phyloP scores from a whole-genome alignment of 2,113 vertebrate species.

The Oryzias woworae region DNA sequence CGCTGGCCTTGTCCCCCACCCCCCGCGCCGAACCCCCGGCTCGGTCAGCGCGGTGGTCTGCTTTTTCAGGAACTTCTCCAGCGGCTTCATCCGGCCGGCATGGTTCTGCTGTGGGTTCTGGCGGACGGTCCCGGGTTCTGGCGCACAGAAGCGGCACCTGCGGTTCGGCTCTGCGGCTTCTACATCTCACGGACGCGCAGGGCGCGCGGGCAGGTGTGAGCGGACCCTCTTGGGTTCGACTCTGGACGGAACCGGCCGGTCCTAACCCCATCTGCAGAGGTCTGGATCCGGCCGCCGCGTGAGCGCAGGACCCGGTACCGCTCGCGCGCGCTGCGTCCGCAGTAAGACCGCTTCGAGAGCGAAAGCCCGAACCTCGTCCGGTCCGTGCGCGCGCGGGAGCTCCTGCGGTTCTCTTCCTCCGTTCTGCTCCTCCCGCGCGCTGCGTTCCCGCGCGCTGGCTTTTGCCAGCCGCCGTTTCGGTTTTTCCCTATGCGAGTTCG shows the following conservation, averaged over 20 bases:
- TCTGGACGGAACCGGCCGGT: not conserved
- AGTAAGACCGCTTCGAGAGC: not conserved
- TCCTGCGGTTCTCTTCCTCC: not conserved
- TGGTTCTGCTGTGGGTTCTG: slow-evolving; percentile 46
- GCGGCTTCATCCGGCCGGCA: slow-evolving; percentile 90
- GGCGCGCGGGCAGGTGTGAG: slow-evolving; percentile 40
- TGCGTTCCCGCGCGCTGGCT: slow-evolving; percentile 38
- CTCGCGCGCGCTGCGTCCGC: not conserved
- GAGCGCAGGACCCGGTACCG: slow-evolving; percentile 5
- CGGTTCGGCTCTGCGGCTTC: slow-evolving; percentile 15
- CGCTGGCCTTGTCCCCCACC: slow-evolving; percentile 68
- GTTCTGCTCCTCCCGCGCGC: slow-evolving; percentile 10
- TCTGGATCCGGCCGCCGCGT: not conserved
- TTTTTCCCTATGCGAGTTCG: slow-evolving; percentile 14
- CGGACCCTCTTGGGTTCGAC: slow-evolving; percentile 15
- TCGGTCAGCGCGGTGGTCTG: slow-evolving; percentile 87
- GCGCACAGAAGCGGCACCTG: not conserved
- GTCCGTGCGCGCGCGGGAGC: not conserved
- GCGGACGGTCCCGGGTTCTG: not conserved
- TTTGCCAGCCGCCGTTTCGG: slow-evolving; percentile 5
- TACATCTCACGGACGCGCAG: slow-evolving; percentile 55
- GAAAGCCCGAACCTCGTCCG: not conserved
- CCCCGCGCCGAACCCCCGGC: slow-evolving; percentile 79
- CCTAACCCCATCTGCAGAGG: slow-evolving; percentile 51
- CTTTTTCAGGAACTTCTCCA: slow-evolving; percentile 95